Base-by-base conservation (phyloP, 30 jellyfish, hydroid and myxozoan genomes). In the Mastigias papua region DNA sequence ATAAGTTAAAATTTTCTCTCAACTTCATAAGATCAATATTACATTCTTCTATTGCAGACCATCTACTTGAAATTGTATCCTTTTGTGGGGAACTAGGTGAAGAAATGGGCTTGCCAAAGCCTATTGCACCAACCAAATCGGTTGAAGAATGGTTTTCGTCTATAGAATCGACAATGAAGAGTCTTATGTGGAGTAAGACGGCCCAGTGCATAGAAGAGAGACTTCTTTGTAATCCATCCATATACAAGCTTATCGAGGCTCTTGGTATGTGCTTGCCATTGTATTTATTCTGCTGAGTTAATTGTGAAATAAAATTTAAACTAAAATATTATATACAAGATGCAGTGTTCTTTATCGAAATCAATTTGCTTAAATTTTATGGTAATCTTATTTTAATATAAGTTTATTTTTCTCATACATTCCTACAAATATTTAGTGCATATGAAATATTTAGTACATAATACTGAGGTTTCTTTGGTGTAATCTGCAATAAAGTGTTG, bases 11-110 rank as follows among this genome's bases (percentile, higher is more conserved):
- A n/a, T n/a, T n/a, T n/a, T n/a, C n/a, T n/a, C n/a, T n/a, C n/a
- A n/a, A n/a, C n/a, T n/a, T 37, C 54, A 37, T 37, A 37, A 37
- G n/a, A n/a, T n/a, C n/a, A n/a, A n/a, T n/a, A 37, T 37, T 37
- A 5, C 17, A 51, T 8, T 21, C 17, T 23, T 69, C 63, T 64
- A 20, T 54, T 86, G 28, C 30, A 92, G 98, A 91, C 31, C 98
- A 92, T 68, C 83, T 20, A 7, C 85, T 92, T 4, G 96, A 92
- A 75, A 91, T 84, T 13, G 89, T 65, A 3, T 68, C 82, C 65
- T 30, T 92, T 26, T 69, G 42, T 61, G 98, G 98, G 5, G 86
- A 86, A 0, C 67, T 48, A 48, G 98, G 93, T n/a, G 98, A 92
- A 68, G 92, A 86, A 62, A 30, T 92, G 20, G 71, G 21, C 34